These are phyloP conservation scores for Picus viridis DNA, from an alignment of 2,797 vertebrate species.

Conservation along the genomic window DNA sequence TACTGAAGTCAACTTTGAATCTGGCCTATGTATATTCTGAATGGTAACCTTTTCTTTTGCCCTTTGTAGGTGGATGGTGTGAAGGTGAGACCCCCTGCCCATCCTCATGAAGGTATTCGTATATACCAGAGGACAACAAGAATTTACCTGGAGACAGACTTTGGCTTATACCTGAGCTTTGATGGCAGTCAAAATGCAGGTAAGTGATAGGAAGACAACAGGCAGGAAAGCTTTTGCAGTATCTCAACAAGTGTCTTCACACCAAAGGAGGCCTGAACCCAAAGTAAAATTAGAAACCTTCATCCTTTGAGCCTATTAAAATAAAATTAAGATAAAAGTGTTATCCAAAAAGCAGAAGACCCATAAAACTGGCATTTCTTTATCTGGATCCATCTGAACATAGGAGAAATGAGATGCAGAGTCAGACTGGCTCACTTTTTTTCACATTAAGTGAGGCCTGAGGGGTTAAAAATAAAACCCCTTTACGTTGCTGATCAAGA, in stretches of 20 bases:
- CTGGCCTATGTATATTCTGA: neutral
- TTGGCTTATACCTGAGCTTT: conserved; percentile 84
- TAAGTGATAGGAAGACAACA: conserved; percentile 47
- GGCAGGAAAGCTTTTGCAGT: neutral
- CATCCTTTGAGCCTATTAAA: neutral
- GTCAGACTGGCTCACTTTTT: neutral
- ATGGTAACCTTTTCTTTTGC: neutral
- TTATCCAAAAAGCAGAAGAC: neutral
- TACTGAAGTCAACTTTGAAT: neutral
- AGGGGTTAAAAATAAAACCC: neutral
- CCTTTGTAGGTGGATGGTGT: conserved; percentile 81
- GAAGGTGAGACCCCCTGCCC: conserved; percentile 69
- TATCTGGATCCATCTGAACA: neutral
- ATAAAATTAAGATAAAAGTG: neutral
- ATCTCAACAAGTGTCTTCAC: neutral
- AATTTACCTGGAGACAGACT: conserved; percentile 84
- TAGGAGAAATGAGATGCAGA: neutral
- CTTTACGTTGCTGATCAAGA: neutral
- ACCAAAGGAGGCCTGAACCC: neutral
- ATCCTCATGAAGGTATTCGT: conserved; percentile 77
- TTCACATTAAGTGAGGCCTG: neutral
- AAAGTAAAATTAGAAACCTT: neutral
- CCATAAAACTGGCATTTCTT: neutral
- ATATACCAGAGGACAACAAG: conserved; percentile 75
- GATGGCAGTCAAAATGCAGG: conserved; percentile 80